Evolutionary conservation across 2,797 vertebrate species (phyloP).

Genomic region (Cheirogaleus major): DNA sequence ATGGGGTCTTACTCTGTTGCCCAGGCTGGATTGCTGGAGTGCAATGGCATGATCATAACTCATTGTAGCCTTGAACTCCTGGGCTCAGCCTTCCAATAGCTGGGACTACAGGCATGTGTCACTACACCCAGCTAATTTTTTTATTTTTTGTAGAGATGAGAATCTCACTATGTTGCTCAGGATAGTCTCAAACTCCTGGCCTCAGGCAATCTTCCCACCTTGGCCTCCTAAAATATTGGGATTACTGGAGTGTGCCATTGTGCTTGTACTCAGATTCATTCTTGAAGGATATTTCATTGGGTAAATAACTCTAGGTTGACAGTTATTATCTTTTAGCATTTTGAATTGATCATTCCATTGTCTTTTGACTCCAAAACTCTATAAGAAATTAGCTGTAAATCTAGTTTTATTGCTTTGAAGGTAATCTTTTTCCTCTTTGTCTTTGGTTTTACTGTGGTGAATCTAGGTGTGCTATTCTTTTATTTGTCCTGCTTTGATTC

Average conservation of each 20-base stretch:
- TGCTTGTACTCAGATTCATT: neutral
- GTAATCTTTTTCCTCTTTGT: neutral
- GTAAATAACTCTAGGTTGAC: neutral
- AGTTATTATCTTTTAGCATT: neutral
- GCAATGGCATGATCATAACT: neutral
- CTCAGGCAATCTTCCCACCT: neutral
- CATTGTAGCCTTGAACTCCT: neutral
- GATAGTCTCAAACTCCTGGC: neutral
- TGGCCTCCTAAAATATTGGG: neutral
- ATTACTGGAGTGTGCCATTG: neutral
- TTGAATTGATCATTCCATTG: neutral
- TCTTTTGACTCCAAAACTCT: neutral
- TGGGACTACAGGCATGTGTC: neutral
- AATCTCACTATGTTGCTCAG: neutral
- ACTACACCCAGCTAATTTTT: neutral
- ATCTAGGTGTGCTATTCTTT: neutral
- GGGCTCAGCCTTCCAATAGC: neutral
- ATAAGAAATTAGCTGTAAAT: neutral
- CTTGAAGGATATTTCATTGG: constrained; percentile 22
- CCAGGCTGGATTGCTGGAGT: neutral
- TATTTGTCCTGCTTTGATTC: neutral
- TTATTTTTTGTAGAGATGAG: neutral
- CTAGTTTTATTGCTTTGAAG: neutral
- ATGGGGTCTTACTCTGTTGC: neutral
- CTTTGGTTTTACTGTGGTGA: neutral